Conservation (phyloP, 2,888 invertebrate genomes). For the Pammene aurita region DNA sequence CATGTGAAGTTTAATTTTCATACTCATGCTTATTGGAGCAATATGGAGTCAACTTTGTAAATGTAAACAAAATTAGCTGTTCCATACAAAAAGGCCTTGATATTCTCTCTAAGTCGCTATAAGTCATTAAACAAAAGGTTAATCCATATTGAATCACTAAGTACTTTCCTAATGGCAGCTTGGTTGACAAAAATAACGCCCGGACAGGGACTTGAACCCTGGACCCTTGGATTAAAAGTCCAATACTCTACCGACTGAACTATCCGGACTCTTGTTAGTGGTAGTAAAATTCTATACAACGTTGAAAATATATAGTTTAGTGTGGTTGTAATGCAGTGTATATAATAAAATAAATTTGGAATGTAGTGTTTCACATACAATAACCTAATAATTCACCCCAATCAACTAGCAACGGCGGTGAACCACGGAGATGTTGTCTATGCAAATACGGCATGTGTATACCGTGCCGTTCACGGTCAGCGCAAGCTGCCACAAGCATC, state of each 20-base stretch:
- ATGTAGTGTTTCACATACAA: too few species aligned
- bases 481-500: conserved; percentile 2
- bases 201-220: conserved; percentile 91
- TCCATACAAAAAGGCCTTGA: too few species aligned
- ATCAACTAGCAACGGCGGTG: neutral
- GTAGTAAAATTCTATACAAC: neutral
- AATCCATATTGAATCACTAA: too few species aligned
- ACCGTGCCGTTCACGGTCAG: conserved; percentile 10
- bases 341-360: too few species aligned
- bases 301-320: neutral
- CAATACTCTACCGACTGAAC: conserved; percentile 90
- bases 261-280: conserved; percentile 81
- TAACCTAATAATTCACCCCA: neutral
- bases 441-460: neutral
- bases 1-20: too few species aligned
- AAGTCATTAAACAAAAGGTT: too few species aligned
- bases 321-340: too few species aligned
- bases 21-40: too few species aligned
- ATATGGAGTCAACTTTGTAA: too few species aligned
- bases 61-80: too few species aligned
- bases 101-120: too few species aligned
- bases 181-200: conserved; percentile 74
- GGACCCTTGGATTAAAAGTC: conserved; percentile 91
- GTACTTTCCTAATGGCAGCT: too few species aligned
- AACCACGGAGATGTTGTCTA: conserved; percentile 15